Evolutionary conservation across 2,888 invertebrate species (phyloP).

Genomic region (Meteorus cinctellus): DNA sequence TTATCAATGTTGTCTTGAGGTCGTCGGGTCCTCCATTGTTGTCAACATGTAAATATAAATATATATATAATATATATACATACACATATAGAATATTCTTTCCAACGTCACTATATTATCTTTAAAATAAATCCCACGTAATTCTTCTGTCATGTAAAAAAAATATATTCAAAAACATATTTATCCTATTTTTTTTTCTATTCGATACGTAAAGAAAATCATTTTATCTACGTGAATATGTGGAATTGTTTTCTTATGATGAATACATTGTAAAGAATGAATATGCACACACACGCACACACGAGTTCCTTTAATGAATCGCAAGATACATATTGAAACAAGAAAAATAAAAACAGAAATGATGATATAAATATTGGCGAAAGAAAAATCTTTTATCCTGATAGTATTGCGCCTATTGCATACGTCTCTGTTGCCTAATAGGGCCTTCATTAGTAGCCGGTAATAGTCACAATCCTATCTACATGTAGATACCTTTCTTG

Average conservation of each 20-base stretch:
- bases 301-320: background rate
- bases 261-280: no score
- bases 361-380: conserved; percentile 68
- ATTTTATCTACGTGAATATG: no score
- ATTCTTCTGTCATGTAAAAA: conserved; percentile 17
- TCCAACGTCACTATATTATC: conserved; percentile 24
- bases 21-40: conserved; percentile 42
- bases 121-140: conserved; percentile 24
- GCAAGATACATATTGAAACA: conserved; percentile 9
- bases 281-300: background rate
- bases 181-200: conserved; percentile 4
- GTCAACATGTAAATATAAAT: conserved; percentile 35
- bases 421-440: conserved; percentile 66
- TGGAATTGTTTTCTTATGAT: no score
- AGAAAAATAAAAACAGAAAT: conserved; percentile 55
- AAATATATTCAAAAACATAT: background rate
- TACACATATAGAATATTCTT: background rate
- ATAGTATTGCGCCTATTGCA: conserved; percentile 40
- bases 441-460: conserved; percentile 67
- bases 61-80: conserved; percentile 12
- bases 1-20: conserved; percentile 37
- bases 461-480: conserved; percentile 15
- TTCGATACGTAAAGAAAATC: background rate
- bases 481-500: conserved; percentile 5
- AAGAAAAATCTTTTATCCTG: conserved; percentile 15